phyloP scores from a whole-genome alignment of 2,888 invertebrate species.

The Tethea ocularis region DNA sequence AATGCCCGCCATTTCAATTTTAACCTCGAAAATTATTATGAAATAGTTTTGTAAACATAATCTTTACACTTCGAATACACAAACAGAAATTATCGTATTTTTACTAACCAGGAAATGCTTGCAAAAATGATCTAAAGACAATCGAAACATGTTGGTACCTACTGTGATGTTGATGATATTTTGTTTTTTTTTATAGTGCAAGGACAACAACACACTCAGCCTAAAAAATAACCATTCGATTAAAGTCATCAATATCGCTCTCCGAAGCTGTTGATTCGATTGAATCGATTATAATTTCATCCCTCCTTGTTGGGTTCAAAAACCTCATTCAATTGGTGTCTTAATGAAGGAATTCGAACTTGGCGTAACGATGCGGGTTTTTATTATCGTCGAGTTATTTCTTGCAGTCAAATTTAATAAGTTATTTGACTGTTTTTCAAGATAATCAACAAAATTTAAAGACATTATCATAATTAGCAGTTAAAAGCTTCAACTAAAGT shows the following conservation, averaged over 20 bases:
- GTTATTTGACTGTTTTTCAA: constrained; percentile 15
- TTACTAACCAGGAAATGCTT: constrained; percentile 8
- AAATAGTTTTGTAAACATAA: constrained; percentile 49
- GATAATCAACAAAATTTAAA: too few species aligned
- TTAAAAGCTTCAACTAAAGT: too few species aligned
- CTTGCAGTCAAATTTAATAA: constrained; percentile 39
- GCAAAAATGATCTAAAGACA: neutral
- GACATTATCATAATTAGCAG: too few species aligned
- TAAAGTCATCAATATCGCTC: constrained; percentile 40
- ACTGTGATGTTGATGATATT: neutral
- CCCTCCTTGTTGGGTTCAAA: constrained; percentile 58
- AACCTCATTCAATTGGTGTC: constrained; percentile 65
- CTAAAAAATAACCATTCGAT: constrained; percentile 27
- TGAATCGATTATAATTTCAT: constrained; percentile 64
- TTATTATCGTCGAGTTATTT: constrained; percentile 40
- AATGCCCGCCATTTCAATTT: constrained; percentile 78
- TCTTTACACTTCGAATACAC: constrained; percentile 42
- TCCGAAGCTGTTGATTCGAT: constrained; percentile 49
- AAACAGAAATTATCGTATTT: constrained; percentile 14
- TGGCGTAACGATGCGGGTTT: constrained; percentile 59
- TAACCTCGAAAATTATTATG: constrained; percentile 77
- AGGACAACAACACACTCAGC: neutral
- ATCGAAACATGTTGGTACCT: neutral
- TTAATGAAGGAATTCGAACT: constrained; percentile 64
- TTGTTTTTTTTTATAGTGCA: neutral